Evolutionary conservation across 2,888 invertebrate species (phyloP), one percentile per base, ranked within the genome.

Genomic region (Pelosia muscerda): DNA sequence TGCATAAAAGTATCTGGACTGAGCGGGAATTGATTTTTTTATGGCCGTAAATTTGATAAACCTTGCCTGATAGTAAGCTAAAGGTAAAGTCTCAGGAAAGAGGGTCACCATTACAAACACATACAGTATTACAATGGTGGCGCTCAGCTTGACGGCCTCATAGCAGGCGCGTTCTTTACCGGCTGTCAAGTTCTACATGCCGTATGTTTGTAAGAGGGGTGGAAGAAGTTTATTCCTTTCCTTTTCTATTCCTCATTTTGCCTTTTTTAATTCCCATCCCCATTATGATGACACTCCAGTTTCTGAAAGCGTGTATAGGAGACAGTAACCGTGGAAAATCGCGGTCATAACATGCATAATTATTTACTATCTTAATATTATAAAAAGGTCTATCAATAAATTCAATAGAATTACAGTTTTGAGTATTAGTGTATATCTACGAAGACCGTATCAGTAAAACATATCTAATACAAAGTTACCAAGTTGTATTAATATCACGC

Each of bases 391-490:
- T 49, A 49, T n/a, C 49, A 49, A n/a, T 49, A 49, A 49, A n/a
- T n/a, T 49, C 49, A 49, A 49, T 49, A n/a, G 49, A 19, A 49
- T 49, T 15, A 49, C 8, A 49, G 6, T 49, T 49, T 19, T 49
- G 49, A n/a, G n/a, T 49, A 49, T 49, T 9, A n/a, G n/a, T 49
- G 3, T 49, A 49, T 8, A 6, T 49, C 19, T 49, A 49, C 49
- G n/a, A 49, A 49, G n/a, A 49, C 49, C 49, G n/a, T 49, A 49
- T 49, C 49, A 49, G 49, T 49, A 49, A n/a, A 62, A 76, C 70
- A 73, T 72, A 70, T 76, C 69, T 60, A 65, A 69, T 68, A 72
- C 77, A 72, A 81, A 79, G 65, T 69, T 69, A 77, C 76, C 72
- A 72, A 59, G 54, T 49, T 53, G 62, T 71, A 67, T 65, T 66